These are phyloP conservation scores for Cataglyphis altisquamis DNA, from an alignment of 2,888 invertebrate genomes.

Conservation along the genomic window DNA sequence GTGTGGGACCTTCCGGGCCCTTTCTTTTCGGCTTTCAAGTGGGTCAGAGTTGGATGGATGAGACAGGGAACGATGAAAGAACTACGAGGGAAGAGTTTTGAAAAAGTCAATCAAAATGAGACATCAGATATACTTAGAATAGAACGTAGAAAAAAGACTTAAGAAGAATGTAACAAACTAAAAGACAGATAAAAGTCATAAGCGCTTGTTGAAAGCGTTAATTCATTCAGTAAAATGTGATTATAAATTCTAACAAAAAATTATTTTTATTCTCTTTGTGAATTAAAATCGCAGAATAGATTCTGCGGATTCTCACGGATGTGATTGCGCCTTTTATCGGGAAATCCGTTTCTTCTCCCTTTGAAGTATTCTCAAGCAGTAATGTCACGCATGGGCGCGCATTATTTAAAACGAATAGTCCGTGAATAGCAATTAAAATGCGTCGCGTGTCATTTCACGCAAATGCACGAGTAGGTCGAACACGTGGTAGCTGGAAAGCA, in stretches of 20 bases:
- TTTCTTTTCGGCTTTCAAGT: conserved; percentile 50
- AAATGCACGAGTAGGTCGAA: conserved; percentile 31
- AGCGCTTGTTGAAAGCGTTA: not conserved
- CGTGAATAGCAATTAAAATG: conserved; percentile 76
- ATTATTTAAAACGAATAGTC: conserved; percentile 74
- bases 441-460: conserved; percentile 67
- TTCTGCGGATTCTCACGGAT: conserved; percentile 13
- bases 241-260: not conserved
- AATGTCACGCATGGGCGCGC: conserved; percentile 64
- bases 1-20: conserved; percentile 31
- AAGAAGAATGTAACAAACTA: not conserved
- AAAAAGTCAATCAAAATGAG: not conserved
- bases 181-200: not conserved
- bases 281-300: not conserved
- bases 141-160: not conserved
- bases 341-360: conserved; percentile 20
- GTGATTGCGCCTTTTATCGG: conserved; percentile 24
- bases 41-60: conserved; percentile 52
- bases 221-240: not conserved
- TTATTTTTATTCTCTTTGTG: not conserved
- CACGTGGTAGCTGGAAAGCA: conserved; percentile 31
- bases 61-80: not conserved
- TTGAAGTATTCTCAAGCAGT: conserved; percentile 28
- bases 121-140: not conserved
- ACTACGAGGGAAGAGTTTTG: not conserved